These are phyloP conservation scores for Ceratosolen fusciceps DNA, from an alignment of 1,140 invertebrate species.

Conservation along the genomic window DNA sequence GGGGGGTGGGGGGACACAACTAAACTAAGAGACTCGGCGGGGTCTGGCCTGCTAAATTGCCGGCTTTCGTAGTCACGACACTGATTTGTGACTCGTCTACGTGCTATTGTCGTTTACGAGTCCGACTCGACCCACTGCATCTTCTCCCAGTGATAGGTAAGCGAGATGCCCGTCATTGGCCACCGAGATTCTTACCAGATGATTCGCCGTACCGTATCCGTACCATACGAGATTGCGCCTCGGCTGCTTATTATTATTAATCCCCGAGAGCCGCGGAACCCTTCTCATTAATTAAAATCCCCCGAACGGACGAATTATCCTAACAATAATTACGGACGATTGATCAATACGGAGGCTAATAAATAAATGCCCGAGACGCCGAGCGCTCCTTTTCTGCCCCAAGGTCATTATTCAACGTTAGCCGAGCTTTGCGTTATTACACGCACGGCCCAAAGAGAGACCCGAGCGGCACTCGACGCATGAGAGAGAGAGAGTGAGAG, in stretches of 20 bases:
- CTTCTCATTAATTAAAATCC: not conserved
- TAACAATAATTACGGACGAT: not conserved
- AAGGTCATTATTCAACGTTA: conserved; percentile 14
- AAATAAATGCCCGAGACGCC: not conserved
- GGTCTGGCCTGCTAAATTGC: conserved; percentile 15
- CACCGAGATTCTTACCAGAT: too few relatives aligned
- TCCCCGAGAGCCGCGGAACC: not conserved
- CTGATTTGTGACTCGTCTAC: conserved; percentile 27
- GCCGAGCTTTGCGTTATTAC: not conserved
- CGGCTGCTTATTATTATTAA: not conserved
- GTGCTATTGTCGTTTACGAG: not conserved
- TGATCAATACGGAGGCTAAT: not conserved
- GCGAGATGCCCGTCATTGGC: too few relatives aligned
- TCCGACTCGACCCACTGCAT: conserved; percentile 18
- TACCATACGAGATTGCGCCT: too few relatives aligned
- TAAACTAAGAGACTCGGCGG: not conserved
- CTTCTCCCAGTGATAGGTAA: conserved; percentile 41
- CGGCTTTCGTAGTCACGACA: not conserved
- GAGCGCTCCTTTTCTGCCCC: not conserved
- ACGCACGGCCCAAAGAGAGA: not conserved
- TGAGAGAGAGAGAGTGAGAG: not conserved
- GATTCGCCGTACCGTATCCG: too few relatives aligned
- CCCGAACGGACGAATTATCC: not conserved
- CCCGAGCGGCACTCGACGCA: too few relatives aligned
- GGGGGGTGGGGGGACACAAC: too few relatives aligned